Evolutionary conservation across 2,113 vertebrate species (phyloP).

Genomic region (Chiloscyllium plagiosum): DNA sequence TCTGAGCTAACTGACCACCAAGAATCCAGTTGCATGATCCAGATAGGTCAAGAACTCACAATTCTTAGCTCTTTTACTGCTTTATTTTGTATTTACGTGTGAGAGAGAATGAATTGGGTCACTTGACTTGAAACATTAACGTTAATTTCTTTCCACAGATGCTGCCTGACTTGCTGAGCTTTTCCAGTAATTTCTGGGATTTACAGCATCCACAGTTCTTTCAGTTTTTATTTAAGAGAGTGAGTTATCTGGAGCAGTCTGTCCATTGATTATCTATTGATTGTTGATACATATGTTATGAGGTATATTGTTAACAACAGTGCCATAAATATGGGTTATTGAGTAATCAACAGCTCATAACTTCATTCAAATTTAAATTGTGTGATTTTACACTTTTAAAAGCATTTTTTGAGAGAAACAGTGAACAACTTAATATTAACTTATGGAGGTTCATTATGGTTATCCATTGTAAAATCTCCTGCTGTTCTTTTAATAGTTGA

Average conservation of each 20-base stretch:
- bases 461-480: neutral
- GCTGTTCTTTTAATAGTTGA: neutral
- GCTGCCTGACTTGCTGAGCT: too few relatives aligned
- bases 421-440: neutral
- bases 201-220: too few relatives aligned
- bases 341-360: neutral
- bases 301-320: neutral
- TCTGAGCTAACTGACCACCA: too few relatives aligned
- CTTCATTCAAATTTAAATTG: neutral
- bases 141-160: too few relatives aligned
- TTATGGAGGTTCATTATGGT: neutral
- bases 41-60: too few relatives aligned
- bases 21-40: too few relatives aligned
- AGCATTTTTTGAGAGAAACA: slow-evolving; percentile 1
- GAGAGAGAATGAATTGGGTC: too few relatives aligned
- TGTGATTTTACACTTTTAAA: neutral
- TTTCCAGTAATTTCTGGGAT: too few relatives aligned
- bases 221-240: neutral
- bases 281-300: neutral
- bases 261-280: slow-evolving; percentile 19
- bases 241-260: neutral
- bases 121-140: too few relatives aligned
- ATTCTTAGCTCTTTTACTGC: too few relatives aligned
- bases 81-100: neutral
- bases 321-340: neutral